Percentiles rank a stretch among this genome's conserved stretches.
Conservation (phyloP, 2,888 invertebrate species). For the Penaeus monodon region DNA sequence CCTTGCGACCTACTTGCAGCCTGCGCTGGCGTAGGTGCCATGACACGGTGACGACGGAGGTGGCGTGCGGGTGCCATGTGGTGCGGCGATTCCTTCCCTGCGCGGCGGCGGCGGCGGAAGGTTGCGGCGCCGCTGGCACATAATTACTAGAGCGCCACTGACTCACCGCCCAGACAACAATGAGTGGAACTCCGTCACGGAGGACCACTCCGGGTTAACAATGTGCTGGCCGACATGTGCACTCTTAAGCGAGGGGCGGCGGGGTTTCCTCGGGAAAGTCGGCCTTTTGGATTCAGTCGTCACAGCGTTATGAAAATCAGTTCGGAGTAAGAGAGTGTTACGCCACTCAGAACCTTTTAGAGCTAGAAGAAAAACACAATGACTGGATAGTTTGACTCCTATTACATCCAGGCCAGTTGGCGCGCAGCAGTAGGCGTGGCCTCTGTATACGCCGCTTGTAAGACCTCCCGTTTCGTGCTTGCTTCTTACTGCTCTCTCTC, state of each 20-base stretch:
- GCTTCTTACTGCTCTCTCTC: too few relatives aligned
- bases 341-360: not conserved
- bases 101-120: not conserved
- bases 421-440: not conserved
- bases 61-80: too few relatives aligned
- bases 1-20: too few relatives aligned
- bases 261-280: not conserved
- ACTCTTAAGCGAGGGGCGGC: not conserved
- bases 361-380: not conserved
- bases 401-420: constrained; percentile 2
- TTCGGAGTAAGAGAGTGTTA: constrained; percentile 8
- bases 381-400: not conserved
- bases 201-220: constrained; percentile 5
- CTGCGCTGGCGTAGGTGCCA: too few relatives aligned
- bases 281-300: not conserved
- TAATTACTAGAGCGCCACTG: constrained; percentile 32
- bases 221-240: not conserved
- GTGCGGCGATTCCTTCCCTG: too few relatives aligned
- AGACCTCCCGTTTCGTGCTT: too few relatives aligned
- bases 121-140: constrained; percentile 4
- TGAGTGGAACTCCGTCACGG: constrained; percentile 21
- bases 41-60: too few relatives aligned
- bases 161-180: constrained; percentile 32
- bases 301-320: not conserved
- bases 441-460: too few relatives aligned